Conservation (phyloP, 1,140 invertebrate species). For the Fopius arisanus region DNA sequence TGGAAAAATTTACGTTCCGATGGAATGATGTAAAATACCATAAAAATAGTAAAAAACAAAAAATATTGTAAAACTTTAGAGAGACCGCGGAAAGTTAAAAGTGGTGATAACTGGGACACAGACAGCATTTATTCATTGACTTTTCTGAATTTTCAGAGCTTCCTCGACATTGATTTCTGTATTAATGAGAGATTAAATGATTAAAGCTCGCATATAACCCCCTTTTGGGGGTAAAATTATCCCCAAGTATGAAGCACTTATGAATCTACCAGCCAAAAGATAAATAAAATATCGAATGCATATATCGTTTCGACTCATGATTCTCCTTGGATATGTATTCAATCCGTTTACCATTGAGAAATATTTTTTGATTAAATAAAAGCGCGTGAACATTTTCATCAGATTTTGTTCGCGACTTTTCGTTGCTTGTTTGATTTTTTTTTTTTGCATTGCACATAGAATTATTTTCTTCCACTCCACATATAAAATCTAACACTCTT, state of each 20-base stretch:
- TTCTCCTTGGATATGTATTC: background rate
- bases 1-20: too few species aligned
- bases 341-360: background rate
- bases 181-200: background rate
- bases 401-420: background rate
- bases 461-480: background rate
- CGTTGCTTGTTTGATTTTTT: background rate
- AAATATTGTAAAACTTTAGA: too few species aligned
- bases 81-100: too few species aligned
- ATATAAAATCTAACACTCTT: conserved; percentile 12
- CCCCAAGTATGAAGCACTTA: background rate
- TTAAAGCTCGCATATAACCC: background rate
- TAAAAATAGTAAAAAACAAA: too few species aligned
- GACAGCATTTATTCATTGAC: background rate
- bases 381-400: background rate
- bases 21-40: too few species aligned
- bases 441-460: background rate
- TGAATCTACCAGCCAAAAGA: background rate
- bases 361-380: background rate
- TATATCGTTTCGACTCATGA: background rate
- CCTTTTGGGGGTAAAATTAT: background rate
- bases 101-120: too few species aligned
- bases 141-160: background rate
- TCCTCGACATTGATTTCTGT: background rate
- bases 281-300: background rate